Conservation (phyloP, 2,888 invertebrate species). For the Myopa tessellatipennis region DNA sequence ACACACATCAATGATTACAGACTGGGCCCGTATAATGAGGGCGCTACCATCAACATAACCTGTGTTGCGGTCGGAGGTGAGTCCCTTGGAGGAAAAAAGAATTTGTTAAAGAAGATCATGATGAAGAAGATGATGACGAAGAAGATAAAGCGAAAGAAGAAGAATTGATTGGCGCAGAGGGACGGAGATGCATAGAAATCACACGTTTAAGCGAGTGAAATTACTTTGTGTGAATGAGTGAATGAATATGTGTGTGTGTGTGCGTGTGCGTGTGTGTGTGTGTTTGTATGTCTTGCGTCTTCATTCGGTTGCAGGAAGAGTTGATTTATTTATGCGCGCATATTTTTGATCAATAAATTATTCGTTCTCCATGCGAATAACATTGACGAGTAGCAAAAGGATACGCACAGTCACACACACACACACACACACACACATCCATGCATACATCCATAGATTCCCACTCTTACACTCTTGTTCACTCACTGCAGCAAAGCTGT, state of each 20-base stretch:
- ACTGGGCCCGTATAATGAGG: slow-evolving; percentile 88
- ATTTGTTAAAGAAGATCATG: no score
- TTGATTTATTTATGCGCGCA: slow-evolving; percentile 14
- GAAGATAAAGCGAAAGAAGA: no score
- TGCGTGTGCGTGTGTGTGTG: no score
- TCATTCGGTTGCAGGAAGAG: background rate
- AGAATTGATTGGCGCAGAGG: no score
- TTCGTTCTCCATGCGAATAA: background rate
- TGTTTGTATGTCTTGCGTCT: background rate
- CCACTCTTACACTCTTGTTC: background rate
- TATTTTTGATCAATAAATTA: slow-evolving; percentile 25
- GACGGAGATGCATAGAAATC: no score
- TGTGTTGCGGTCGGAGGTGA: slow-evolving; percentile 89
- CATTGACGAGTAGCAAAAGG: slow-evolving; percentile 18
- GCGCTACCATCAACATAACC: slow-evolving; percentile 82
- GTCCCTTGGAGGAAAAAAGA: slow-evolving; percentile 49
- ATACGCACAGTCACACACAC: background rate
- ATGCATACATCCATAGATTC: background rate
- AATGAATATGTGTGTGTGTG: no score
- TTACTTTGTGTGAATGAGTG: no score
- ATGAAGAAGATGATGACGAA: no score
- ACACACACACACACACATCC: slow-evolving; percentile 1
- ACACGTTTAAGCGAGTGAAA: no score
- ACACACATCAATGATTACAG: slow-evolving; percentile 80
- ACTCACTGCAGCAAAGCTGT: background rate